These are phyloP conservation scores for Limnephilus rhombicus DNA, from an alignment of 2,888 invertebrate genomes.

Conservation along the genomic window DNA sequence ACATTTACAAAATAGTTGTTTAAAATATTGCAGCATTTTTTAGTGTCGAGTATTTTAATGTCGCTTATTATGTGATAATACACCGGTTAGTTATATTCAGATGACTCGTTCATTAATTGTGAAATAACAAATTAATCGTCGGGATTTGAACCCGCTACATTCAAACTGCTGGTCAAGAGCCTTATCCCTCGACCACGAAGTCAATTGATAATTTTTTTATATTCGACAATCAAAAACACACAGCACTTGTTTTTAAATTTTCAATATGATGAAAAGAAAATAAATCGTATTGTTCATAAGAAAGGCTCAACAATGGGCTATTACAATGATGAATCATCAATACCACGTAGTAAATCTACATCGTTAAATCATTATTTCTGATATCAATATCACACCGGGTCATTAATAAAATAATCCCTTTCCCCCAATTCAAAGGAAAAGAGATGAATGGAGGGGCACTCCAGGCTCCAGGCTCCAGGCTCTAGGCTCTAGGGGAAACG, in stretches of 20 bases:
- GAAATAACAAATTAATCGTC: too few relatives aligned
- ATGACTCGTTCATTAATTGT: too few relatives aligned
- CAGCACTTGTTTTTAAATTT: background rate
- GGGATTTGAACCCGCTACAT: too few relatives aligned
- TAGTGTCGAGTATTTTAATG: too few relatives aligned
- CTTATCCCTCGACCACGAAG: too few relatives aligned
- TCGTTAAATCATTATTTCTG: background rate
- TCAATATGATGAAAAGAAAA: background rate
- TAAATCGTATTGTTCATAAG: background rate
- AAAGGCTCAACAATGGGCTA: background rate
- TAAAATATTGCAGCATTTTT: too few relatives aligned
- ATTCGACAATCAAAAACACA: background rate
- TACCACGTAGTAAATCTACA: background rate
- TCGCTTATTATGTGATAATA: too few relatives aligned
- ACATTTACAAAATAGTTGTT: too few relatives aligned
- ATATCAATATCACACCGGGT: background rate
- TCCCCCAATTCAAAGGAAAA: constrained; percentile 4
- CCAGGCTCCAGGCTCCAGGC: too few relatives aligned
- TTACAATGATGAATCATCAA: background rate
- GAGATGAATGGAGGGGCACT: constrained; percentile 28
- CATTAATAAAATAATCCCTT: background rate
- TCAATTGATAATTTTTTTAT: too few relatives aligned
- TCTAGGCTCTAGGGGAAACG: constrained; percentile 23
- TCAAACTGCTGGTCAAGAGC: too few relatives aligned
- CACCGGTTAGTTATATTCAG: too few relatives aligned